Evolutionary conservation across 2,888 invertebrate genomes (phyloP).

Genomic region (Bhutanitis thaidina): DNA sequence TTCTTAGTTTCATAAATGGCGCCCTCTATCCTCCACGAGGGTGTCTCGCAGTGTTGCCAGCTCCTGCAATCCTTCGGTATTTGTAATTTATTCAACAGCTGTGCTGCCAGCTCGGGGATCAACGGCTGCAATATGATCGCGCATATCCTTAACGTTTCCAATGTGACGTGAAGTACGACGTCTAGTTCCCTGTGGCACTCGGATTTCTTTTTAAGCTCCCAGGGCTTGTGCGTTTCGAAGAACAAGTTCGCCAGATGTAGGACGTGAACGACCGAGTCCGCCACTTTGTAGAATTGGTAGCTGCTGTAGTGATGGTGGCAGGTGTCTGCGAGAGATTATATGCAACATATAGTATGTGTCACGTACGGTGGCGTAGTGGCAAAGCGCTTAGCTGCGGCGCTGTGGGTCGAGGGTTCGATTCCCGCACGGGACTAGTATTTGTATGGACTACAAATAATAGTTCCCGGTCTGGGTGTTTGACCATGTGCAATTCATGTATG

Average conservation of each 20-base stretch:
- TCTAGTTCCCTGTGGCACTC: constrained; percentile 81
- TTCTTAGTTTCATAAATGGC: constrained; percentile 60
- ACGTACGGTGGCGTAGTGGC: too few species aligned
- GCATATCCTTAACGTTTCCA: constrained; percentile 90
- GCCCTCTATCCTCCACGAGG: constrained; percentile 60
- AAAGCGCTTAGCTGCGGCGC: too few species aligned
- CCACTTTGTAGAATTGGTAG: constrained; percentile 90
- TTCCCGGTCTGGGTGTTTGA: too few species aligned
- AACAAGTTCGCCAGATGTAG: constrained; percentile 91
- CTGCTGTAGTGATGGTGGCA: constrained; percentile 85
- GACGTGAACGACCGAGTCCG: constrained; percentile 86
- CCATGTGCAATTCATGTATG: too few species aligned
- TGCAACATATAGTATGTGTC: too few species aligned
- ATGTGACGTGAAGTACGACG: constrained; percentile 88
- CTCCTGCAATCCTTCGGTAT: constrained; percentile 50
- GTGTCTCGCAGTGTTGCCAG: constrained; percentile 59
- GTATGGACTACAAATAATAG: too few species aligned
- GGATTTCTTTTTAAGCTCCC: constrained; percentile 87
- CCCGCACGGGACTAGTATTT: too few species aligned
- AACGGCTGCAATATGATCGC: constrained; percentile 91
- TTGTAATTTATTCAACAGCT: constrained; percentile 84
- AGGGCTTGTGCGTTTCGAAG: constrained; percentile 92
- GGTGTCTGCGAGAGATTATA: constrained; percentile 58
- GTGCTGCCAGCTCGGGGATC: constrained; percentile 85
- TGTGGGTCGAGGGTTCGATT: too few species aligned